phyloP scores from a whole-genome alignment of 1,140 invertebrate species.

The Diprion similis region DNA sequence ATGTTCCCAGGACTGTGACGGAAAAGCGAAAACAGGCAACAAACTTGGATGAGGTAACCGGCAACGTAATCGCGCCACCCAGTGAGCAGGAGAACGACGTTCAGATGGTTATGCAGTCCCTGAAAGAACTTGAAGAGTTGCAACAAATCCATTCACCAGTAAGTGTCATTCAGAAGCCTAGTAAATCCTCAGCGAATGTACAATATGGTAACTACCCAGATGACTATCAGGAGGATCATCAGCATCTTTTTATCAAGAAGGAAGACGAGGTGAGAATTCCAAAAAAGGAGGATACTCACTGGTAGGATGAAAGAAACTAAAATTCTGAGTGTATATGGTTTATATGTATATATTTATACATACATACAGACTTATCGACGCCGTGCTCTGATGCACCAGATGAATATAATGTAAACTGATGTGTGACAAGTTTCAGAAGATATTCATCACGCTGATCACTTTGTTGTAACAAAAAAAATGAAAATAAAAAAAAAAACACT shows the following conservation, averaged over 20 bases:
- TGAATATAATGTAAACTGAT: too few species aligned
- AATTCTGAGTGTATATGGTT: neutral
- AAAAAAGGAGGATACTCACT: constrained; percentile 48
- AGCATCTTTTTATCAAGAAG: constrained; percentile 50
- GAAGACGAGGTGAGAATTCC: constrained; percentile 49
- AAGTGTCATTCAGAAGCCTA: constrained; percentile 39
- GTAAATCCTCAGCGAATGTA: constrained; percentile 37
- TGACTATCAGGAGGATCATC: constrained; percentile 49
- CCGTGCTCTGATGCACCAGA: too few species aligned
- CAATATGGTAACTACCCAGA: constrained; percentile 46
- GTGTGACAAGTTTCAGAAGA: too few species aligned
- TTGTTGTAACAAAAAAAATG: too few species aligned
- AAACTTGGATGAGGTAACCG: constrained; percentile 35
- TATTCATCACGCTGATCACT: too few species aligned
- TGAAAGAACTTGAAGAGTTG: constrained; percentile 51
- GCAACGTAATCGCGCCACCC: constrained; percentile 31
- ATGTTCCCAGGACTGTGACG: constrained; percentile 24
- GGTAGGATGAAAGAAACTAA: constrained; percentile 31
- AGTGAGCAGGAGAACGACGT: constrained; percentile 53
- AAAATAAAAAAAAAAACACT: too few species aligned
- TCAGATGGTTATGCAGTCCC: constrained; percentile 54
- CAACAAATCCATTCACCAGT: constrained; percentile 51
- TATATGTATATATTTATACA: too few species aligned
- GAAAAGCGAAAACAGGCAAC: constrained; percentile 39
- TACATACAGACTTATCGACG: too few species aligned